A percentile compares a stretch with the other conserved stretches of the same genome.
Conservation (phyloP, 2,113 vertebrate genomes). For the Platysternon megacephalum region DNA sequence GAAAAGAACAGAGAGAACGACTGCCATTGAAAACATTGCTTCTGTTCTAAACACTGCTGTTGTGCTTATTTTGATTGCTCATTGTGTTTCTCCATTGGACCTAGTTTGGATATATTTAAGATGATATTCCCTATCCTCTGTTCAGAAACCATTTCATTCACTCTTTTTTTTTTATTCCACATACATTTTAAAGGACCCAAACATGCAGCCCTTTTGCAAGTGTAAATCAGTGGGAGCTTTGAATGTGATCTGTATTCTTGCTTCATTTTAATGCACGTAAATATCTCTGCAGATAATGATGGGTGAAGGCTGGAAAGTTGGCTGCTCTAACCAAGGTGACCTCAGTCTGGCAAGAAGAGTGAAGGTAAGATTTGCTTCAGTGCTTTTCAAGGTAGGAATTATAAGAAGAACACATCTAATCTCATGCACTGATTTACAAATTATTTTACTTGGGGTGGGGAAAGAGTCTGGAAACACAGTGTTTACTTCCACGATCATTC, state of each 20-base stretch:
- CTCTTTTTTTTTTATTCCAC: neutral
- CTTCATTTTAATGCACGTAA: neutral
- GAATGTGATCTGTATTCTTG: neutral
- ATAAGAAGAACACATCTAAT: neutral
- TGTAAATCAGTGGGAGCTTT: neutral
- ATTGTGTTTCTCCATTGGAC: neutral
- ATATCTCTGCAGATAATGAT: conserved; percentile 49
- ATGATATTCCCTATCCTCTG: neutral
- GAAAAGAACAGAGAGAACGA: neutral
- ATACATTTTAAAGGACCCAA: neutral
- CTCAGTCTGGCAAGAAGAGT: conserved; percentile 47
- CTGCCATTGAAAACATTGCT: neutral
- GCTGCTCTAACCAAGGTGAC: conserved; percentile 56
- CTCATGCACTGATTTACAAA: neutral
- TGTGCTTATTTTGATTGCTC: neutral
- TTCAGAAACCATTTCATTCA: neutral
- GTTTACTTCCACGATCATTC: neutral
- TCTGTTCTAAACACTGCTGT: conserved; percentile 3
- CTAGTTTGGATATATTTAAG: neutral
- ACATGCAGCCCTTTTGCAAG: neutral
- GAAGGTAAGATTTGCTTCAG: conserved; percentile 66
- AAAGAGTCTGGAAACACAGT: neutral
- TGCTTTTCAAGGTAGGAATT: conserved; percentile 24
- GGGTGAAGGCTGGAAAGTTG: conserved; percentile 61
- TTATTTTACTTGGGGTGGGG: neutral